Evolutionary conservation across 2,888 invertebrate genomes (phyloP).

Genomic region (Amphipoea lucens): DNA sequence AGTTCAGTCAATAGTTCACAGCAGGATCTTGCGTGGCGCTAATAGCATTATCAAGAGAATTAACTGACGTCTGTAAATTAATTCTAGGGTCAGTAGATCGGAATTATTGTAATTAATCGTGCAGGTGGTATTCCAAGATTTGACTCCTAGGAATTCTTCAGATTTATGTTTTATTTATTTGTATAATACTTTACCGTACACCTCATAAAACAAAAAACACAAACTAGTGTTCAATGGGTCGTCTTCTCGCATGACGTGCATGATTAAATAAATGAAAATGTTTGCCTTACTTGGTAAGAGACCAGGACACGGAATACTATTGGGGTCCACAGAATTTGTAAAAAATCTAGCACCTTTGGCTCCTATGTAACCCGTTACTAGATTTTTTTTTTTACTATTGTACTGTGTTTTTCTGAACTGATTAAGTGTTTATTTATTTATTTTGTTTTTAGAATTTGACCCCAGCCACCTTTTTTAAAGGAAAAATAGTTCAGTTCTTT

Average conservation of each 20-base stretch:
- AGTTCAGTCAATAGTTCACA: slow-evolving; percentile 19
- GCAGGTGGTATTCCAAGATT: neutral
- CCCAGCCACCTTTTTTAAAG: neutral
- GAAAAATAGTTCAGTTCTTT: neutral
- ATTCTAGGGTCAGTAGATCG: slow-evolving; percentile 1
- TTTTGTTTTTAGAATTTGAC: neutral
- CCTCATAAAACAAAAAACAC: neutral
- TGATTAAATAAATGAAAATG: neutral
- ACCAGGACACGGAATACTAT: no score
- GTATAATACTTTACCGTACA: neutral
- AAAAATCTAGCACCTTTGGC: no score
- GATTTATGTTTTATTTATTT: neutral
- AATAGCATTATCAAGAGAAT: slow-evolving; percentile 33
- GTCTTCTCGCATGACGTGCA: neutral
- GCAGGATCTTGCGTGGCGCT: slow-evolving; percentile 10
- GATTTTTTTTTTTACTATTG: no score
- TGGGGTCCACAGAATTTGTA: no score
- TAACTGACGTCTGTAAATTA: slow-evolving; percentile 8
- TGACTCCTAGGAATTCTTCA: neutral
- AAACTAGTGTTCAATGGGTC: neutral
- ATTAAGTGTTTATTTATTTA: no score
- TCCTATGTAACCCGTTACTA: no score
- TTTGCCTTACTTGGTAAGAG: neutral
- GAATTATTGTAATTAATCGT: slow-evolving; percentile 13
- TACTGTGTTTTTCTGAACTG: no score